Evolutionary conservation across 2,888 invertebrate genomes (phyloP).

Genomic region (Scaptomyza reducta): DNA sequence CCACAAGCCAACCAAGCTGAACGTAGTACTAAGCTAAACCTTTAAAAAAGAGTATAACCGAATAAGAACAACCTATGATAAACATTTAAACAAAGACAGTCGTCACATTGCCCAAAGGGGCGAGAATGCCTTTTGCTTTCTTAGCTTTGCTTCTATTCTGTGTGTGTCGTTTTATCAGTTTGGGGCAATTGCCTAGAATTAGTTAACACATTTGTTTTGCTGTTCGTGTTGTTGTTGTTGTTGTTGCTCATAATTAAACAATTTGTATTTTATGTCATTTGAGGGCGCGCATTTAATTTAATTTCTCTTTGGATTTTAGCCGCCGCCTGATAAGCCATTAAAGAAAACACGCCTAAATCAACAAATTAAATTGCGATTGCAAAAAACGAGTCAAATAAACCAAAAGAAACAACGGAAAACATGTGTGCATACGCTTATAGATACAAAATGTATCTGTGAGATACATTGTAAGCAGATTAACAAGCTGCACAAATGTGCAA

Average conservation of each 20-base stretch:
- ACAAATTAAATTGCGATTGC: constrained; percentile 79
- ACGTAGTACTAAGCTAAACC: constrained; percentile 1
- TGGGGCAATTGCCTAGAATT: constrained; percentile 69
- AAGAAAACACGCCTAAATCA: constrained; percentile 77
- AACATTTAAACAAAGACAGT: constrained; percentile 35
- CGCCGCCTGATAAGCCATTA: constrained; percentile 53
- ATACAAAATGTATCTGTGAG: constrained; percentile 16
- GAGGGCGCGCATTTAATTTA: constrained; percentile 67
- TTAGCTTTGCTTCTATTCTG: constrained; percentile 6
- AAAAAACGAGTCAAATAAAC: constrained; percentile 20
- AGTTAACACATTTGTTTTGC: constrained; percentile 68
- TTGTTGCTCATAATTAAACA: constrained; percentile 77
- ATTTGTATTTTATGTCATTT: constrained; percentile 64
- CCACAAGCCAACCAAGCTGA: constrained; percentile 31
- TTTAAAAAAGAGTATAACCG: constrained; percentile 19
- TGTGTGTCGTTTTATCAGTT: constrained; percentile 54
- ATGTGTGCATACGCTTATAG: background rate
- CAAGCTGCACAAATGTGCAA: constrained; percentile 38
- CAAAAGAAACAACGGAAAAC: background rate
- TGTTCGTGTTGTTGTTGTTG: constrained; percentile 17
- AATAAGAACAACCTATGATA: constrained; percentile 17
- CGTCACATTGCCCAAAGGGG: constrained; percentile 41
- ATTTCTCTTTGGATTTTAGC: constrained; percentile 67
- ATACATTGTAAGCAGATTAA: constrained; percentile 20
- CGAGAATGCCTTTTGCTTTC: background rate